A percentile compares a stretch with the other conserved stretches of the same genome.
Evolutionary conservation across 2,797 vertebrate genomes (phyloP).

Genomic region (Sphenopsis melanotis): DNA sequence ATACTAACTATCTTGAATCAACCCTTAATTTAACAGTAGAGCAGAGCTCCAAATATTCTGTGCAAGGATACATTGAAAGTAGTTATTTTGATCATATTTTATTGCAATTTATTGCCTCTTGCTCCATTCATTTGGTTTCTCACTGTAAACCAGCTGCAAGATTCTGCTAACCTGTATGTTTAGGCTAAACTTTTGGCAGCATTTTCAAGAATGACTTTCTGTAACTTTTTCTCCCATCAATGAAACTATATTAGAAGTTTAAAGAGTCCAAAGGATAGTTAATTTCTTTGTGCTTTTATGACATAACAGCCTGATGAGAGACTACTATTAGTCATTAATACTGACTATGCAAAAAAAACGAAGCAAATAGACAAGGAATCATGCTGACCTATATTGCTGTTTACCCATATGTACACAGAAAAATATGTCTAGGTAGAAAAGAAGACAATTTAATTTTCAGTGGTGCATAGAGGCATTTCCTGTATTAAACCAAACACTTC

Average conservation of each 20-base stretch:
- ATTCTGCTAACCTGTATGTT: neutral
- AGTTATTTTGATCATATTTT: neutral
- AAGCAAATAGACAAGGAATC: neutral
- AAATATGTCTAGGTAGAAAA: neutral
- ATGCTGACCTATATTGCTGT: neutral
- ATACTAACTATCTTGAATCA: neutral
- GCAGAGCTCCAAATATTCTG: neutral
- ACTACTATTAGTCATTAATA: neutral
- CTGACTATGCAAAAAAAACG: neutral
- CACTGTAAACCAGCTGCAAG: neutral
- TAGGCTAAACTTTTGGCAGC: neutral
- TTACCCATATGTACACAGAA: neutral
- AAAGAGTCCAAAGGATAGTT: neutral
- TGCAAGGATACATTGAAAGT: neutral
- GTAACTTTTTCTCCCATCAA: neutral
- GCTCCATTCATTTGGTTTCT: neutral
- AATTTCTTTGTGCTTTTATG: neutral
- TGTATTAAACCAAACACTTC: neutral
- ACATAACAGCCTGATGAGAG: neutral
- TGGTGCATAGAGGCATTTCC: neutral
- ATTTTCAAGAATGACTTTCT: neutral
- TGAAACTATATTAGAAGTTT: neutral
- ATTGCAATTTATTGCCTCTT: neutral
- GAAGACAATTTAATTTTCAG: neutral
- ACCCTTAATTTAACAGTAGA: neutral